Evolutionary conservation across 30 jellyfish, hydroid and myxozoan genomes (phyloP).

Genomic region (Mastigias papua): DNA sequence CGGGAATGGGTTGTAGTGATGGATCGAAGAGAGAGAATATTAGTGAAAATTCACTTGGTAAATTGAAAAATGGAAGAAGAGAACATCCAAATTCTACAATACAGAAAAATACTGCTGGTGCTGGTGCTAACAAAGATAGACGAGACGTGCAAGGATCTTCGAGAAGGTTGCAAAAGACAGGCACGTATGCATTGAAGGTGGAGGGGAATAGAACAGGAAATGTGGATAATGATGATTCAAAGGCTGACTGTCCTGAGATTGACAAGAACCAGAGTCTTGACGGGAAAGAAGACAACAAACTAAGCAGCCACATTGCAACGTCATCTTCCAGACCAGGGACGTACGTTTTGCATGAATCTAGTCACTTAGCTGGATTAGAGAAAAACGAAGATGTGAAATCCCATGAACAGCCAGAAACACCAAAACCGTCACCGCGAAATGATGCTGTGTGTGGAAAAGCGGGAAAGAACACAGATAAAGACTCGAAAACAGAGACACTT

Average conservation of each 20-base stretch:
- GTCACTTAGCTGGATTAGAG: background rate
- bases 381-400: background rate
- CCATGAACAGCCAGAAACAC: background rate
- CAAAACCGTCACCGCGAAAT: background rate
- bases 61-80: background rate
- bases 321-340: conserved; percentile 6
- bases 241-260: background rate
- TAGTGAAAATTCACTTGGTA: background rate
- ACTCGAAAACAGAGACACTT: conserved; percentile 8
- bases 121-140: background rate
- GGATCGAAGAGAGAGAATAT: background rate
- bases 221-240: background rate
- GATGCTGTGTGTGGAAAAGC: background rate
- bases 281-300: background rate
- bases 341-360: background rate
- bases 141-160: background rate
- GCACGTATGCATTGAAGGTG: conserved; percentile 2
- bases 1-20: background rate
- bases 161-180: background rate
- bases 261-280: background rate
- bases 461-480: background rate
- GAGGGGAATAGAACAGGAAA: background rate
- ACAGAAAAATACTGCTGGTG: background rate
- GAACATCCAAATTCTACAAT: background rate
- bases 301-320: background rate